Evolutionary conservation across 2,888 invertebrate genomes (phyloP).

Genomic region (Lasioglossum zephyrum): DNA sequence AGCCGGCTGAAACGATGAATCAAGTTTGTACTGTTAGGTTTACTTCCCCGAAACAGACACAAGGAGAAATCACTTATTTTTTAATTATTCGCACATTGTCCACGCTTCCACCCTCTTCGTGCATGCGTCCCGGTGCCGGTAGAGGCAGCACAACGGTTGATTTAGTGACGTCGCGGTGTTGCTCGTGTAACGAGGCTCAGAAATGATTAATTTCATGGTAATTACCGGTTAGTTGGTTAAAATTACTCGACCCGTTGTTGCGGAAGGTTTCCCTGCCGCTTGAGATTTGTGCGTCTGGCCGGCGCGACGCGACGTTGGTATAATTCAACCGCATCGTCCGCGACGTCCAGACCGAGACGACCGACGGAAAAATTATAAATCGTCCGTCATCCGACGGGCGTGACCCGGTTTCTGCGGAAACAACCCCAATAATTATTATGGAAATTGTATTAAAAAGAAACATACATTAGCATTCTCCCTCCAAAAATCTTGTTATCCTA

Average conservation of each 20-base stretch:
- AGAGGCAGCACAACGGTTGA: conserved; percentile 46
- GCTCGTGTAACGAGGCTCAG: conserved; percentile 61
- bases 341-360: conserved; percentile 39
- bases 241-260: conserved; percentile 71
- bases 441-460: too few relatives aligned
- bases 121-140: conserved; percentile 15
- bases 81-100: conserved; percentile 14
- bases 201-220: conserved; percentile 80
- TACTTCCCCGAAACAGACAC: conserved; percentile 3
- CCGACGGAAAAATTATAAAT: conserved; percentile 45
- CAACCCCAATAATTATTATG: neutral
- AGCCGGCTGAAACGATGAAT: neutral
- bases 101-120: neutral
- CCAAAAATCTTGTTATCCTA: neutral
- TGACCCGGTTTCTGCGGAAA: neutral
- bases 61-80: neutral
- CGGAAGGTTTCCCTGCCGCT: conserved; percentile 54
- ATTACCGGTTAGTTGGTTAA: conserved; percentile 77
- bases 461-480: neutral
- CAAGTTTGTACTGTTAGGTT: neutral
- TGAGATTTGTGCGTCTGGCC: conserved; percentile 79
- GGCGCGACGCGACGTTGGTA: conserved; percentile 64
- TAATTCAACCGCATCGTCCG: conserved; percentile 74
- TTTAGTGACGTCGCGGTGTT: conserved; percentile 56
- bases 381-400: conserved; percentile 32